Conservation (phyloP, 1,140 invertebrate genomes). For the Holotrichia oblita region DNA sequence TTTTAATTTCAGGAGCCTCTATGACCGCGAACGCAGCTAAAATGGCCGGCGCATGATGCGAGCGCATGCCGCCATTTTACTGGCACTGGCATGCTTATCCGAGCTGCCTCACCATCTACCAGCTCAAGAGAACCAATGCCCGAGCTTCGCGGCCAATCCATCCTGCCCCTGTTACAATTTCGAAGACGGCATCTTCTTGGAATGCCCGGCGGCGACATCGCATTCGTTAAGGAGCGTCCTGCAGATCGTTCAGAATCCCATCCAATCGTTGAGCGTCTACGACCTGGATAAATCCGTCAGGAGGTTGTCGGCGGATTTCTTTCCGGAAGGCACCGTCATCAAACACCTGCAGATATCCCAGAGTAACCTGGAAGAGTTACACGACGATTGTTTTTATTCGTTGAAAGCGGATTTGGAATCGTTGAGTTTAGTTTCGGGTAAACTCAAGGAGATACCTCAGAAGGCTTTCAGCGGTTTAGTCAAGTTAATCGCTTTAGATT, state of each 20-base stretch:
- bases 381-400: slow-evolving; percentile 77
- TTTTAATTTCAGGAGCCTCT: slow-evolving; percentile 6
- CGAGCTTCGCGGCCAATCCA: slow-evolving; percentile 74
- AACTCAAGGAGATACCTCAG: slow-evolving; percentile 82
- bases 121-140: slow-evolving; percentile 64
- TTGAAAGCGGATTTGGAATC: slow-evolving; percentile 81
- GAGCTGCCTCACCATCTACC: slow-evolving; percentile 44
- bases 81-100: slow-evolving; percentile 47
- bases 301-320: slow-evolving; percentile 74
- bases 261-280: slow-evolving; percentile 88
- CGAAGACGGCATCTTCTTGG: slow-evolving; percentile 88
- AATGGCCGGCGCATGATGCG: slow-evolving; percentile 25
- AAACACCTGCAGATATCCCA: slow-evolving; percentile 85
- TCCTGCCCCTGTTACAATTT: slow-evolving; percentile 91
- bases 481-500: slow-evolving; percentile 78
- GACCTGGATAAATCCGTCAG: slow-evolving; percentile 81
- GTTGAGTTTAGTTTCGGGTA: slow-evolving; percentile 81
- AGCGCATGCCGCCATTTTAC: slow-evolving; percentile 49
- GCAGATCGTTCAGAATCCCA: slow-evolving; percentile 68
- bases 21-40: background rate
- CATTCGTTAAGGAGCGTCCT: slow-evolving; percentile 62
- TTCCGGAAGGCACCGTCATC: slow-evolving; percentile 76
- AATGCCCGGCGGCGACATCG: slow-evolving; percentile 82
- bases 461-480: slow-evolving; percentile 78
- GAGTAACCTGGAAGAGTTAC: slow-evolving; percentile 77